Conservation (phyloP, 1,140 invertebrate genomes). For the Trichomalopsis sarcophagae region DNA sequence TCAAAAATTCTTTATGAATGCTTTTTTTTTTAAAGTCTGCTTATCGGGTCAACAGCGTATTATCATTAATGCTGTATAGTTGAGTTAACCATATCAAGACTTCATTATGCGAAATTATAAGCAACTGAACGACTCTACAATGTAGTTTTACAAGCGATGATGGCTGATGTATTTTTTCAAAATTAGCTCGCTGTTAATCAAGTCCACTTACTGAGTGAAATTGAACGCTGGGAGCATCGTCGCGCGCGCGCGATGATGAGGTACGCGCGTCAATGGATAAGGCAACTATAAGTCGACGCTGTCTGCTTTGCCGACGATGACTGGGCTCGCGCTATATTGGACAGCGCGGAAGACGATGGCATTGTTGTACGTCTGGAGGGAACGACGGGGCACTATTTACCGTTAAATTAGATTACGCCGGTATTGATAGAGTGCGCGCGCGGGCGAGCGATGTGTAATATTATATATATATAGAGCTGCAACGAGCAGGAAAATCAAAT, state of each 20-base stretch:
- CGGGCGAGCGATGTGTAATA: neutral
- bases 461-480: constrained; percentile 5
- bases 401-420: constrained; percentile 69
- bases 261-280: constrained; percentile 11
- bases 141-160: too few species aligned
- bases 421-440: constrained; percentile 65
- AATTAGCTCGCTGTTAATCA: neutral
- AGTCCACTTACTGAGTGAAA: neutral
- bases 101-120: too few species aligned
- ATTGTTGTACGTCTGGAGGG: neutral
- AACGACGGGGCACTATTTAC: constrained; percentile 61
- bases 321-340: neutral
- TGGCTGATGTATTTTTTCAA: too few species aligned
- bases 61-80: too few species aligned
- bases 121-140: too few species aligned
- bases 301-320: neutral
- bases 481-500: constrained; percentile 15
- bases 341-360: constrained; percentile 12
- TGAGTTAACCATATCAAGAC: too few species aligned
- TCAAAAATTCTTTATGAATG: too few species aligned
- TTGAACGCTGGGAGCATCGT: neutral
- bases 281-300: neutral
- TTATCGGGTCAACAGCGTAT: too few species aligned
- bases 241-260: neutral
- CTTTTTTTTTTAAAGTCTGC: too few species aligned